Evolutionary conservation across 2,113 vertebrate genomes (phyloP).

Genomic region (Cochlearius cochlearius): DNA sequence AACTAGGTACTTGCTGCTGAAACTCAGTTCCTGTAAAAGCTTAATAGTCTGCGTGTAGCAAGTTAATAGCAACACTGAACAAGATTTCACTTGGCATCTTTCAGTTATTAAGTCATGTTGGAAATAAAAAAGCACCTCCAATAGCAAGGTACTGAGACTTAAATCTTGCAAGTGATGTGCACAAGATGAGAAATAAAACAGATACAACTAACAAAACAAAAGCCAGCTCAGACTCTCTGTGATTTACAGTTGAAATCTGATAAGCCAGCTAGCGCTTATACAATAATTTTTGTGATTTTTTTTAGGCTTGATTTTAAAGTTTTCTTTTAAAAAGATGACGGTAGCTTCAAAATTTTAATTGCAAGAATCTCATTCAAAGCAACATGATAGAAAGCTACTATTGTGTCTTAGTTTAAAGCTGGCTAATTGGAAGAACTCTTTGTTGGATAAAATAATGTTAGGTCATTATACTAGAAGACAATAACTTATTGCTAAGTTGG

Average conservation of each 20-base stretch:
- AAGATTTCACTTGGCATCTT: not conserved
- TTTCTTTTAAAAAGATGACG: not conserved
- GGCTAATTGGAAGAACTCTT: not conserved
- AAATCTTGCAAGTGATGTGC: not conserved
- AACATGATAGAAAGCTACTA: not conserved
- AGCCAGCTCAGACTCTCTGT: not conserved
- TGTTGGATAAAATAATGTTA: not conserved
- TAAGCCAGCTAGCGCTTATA: not conserved
- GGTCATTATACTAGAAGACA: not conserved
- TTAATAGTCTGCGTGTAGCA: slow-evolving; percentile 50
- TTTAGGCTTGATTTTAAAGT: not conserved
- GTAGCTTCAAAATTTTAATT: not conserved
- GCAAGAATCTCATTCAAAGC: not conserved
- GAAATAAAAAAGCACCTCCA: not conserved
- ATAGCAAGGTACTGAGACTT: not conserved
- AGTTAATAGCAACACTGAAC: slow-evolving; percentile 10
- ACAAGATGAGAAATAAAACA: not conserved
- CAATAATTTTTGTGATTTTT: not conserved
- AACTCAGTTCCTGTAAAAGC: slow-evolving; percentile 72
- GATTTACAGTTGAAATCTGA: not conserved
- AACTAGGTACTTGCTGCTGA: slow-evolving; percentile 49
- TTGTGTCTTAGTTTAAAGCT: not conserved
- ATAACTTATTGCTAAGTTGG: not conserved
- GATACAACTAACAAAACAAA: not conserved
- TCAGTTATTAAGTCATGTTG: not conserved